Base-by-base conservation (phyloP, 2,888 invertebrate genomes). In the Melanostoma mellinum region DNA sequence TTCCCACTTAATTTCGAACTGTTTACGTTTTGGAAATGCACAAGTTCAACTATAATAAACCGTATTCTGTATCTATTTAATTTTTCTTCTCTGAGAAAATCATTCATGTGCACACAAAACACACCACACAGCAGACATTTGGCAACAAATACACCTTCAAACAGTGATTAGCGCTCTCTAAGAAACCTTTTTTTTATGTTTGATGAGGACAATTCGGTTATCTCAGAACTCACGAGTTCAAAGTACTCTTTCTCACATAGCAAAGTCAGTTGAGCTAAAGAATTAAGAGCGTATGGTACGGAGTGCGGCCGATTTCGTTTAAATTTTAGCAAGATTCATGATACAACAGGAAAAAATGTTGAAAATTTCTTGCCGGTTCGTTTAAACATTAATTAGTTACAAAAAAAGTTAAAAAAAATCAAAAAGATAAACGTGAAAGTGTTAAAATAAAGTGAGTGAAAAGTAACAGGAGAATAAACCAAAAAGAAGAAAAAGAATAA, bases 191-290 rank as follows among this genome's bases (percentile, higher is more conserved):
- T 36, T 67, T 61, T 81, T 69, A 38, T 69, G 68, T 78, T 50
- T 63, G 38, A 85, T 68, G 20, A 76, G 67, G 77, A 87, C 74
- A 69, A 74, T 78, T 69, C 82, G 87, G 87, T 86, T 87, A 67
- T 82, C 86, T 87, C 71, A 86, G 85, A 84, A 76, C 68, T 33
- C 71, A 80, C n/a, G 74, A 80, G 73, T 78, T 69, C 56, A 60
- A 50, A 85, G 73, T 68, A 72, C 30, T 82, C 67, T 69, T 72
- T 87, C 81, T 80, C 75, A 85, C 65, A 78, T 63, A 82, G 68
- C 75, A 86, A 86, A 86, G 85, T 89, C 89, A 90, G 90, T 90
- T 90, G 90, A 90, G 90, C 89, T 89, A 88, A 89, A 88, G 89
- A 90, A 88, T 88, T 88, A 88, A 88, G 87, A 89, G 90, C 87